phyloP scores from a whole-genome alignment of 2,797 vertebrate genomes.

The Toxotes lorentzi region DNA sequence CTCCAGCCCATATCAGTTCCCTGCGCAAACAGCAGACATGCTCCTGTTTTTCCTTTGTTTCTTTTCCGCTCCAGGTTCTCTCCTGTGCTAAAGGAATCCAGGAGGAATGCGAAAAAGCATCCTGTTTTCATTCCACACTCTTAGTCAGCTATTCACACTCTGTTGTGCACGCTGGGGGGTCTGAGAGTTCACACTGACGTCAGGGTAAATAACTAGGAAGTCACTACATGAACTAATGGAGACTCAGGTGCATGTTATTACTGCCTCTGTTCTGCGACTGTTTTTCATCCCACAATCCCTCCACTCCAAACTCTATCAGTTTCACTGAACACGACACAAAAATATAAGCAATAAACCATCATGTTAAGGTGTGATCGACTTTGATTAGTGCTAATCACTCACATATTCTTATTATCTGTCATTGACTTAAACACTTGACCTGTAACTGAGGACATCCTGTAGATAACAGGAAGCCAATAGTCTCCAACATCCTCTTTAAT shows the following conservation, averaged over 20 bases:
- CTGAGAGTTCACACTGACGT: slow-evolving; percentile 51
- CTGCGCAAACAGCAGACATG: slow-evolving; percentile 57
- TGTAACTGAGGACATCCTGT: slow-evolving; percentile 44
- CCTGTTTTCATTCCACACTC: slow-evolving; percentile 83
- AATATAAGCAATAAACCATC: neutral
- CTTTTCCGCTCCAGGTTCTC: slow-evolving; percentile 61
- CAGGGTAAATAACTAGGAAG: slow-evolving; percentile 45
- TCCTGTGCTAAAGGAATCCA: slow-evolving; percentile 74
- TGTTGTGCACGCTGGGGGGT: slow-evolving; percentile 5
- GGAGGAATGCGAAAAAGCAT: slow-evolving; percentile 83
- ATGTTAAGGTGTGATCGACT: neutral
- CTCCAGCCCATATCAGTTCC: slow-evolving; percentile 73
- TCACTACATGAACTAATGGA: neutral
- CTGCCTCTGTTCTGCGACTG: neutral
- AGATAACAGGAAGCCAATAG: slow-evolving; percentile 51
- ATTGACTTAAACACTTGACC: slow-evolving; percentile 49
- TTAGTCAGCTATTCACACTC: slow-evolving; percentile 77
- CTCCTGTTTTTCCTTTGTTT: slow-evolving; percentile 76
- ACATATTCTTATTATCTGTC: slow-evolving; percentile 9
- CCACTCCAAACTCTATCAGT: too few relatives aligned
- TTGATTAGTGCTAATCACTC: neutral
- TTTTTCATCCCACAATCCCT: neutral
- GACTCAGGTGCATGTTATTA: slow-evolving; percentile 36
- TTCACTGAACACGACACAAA: neutral
- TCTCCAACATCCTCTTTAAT: slow-evolving; percentile 57